A percentile compares a stretch with the other conserved stretches of the same genome.
phyloP scores from a whole-genome alignment of 2,888 invertebrate species.

The Periphyllus acericola region DNA sequence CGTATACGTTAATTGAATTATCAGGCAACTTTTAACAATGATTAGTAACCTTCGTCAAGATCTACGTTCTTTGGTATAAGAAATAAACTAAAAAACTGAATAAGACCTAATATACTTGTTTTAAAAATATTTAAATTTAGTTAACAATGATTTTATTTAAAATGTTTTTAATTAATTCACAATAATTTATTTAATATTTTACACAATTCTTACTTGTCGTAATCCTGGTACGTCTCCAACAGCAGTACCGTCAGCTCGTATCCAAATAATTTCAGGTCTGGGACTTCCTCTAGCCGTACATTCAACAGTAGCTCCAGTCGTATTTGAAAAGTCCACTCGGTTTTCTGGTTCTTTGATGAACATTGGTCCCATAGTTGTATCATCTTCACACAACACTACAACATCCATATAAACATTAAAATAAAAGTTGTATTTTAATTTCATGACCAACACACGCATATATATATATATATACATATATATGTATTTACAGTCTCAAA shows the following conservation, averaged over 20 bases:
- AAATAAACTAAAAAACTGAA: neutral
- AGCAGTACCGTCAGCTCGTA: constrained; percentile 88
- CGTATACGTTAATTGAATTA: too few species aligned
- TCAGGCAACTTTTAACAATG: too few species aligned
- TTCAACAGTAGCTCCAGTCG: constrained; percentile 90
- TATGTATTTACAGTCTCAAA: too few species aligned
- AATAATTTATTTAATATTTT: too few species aligned
- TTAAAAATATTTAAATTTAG: neutral
- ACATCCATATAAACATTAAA: constrained; percentile 66
- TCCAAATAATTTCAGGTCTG: constrained; percentile 92
- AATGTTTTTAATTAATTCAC: too few species aligned
- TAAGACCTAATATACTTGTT: neutral
- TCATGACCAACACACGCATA: neutral
- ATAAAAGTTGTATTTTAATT: neutral
- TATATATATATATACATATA: too few species aligned
- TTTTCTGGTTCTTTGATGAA: constrained; percentile 92
- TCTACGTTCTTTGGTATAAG: neutral
- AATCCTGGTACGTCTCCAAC: constrained; percentile 91
- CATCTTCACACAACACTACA: constrained; percentile 69
- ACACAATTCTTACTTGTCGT: constrained; percentile 74
- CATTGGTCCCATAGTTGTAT: constrained; percentile 86
- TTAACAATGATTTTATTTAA: neutral
- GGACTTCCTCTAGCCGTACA: constrained; percentile 92
- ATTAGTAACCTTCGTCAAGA: too few species aligned
- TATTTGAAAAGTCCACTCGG: constrained; percentile 92